Conservation (phyloP, 2,888 invertebrate species). For the Julus scanicus region DNA sequence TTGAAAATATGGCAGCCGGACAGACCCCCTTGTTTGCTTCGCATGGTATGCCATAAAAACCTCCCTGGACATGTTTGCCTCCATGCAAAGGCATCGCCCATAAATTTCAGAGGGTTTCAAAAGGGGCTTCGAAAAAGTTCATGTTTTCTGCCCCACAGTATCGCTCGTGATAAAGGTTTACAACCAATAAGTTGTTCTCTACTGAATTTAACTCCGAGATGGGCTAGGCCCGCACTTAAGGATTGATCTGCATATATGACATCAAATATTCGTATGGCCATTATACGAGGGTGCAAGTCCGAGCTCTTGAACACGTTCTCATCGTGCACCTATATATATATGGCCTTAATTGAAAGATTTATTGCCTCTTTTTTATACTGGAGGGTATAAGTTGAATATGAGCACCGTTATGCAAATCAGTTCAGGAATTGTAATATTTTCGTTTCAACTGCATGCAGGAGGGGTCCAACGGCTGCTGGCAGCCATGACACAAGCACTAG, state of each 20-base stretch:
- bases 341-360: constrained; percentile 22
- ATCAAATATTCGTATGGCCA: constrained; percentile 12
- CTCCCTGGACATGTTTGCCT: constrained; percentile 33
- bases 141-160: constrained; percentile 27
- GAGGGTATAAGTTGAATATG: constrained; percentile 33
- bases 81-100: constrained; percentile 33
- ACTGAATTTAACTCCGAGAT: constrained; percentile 20
- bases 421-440: background rate
- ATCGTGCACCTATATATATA: background rate
- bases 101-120: background rate
- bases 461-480: background rate
- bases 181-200: constrained; percentile 33
- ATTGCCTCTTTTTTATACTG: background rate
- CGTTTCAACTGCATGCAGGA: background rate
- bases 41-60: constrained; percentile 18
- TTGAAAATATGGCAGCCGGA: constrained; percentile 27
- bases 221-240: constrained; percentile 33
- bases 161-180: constrained; percentile 3
- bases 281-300: background rate
- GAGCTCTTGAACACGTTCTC: background rate
- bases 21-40: constrained; percentile 33
- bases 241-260: constrained; percentile 21
- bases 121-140: constrained; percentile 28
- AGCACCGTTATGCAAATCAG: constrained; percentile 14
- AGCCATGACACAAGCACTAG: background rate